Evolutionary conservation across 2,797 vertebrate genomes (phyloP), one percentile per base, ranked within the genome.

Genomic region (Sebastes steindachneri): DNA sequence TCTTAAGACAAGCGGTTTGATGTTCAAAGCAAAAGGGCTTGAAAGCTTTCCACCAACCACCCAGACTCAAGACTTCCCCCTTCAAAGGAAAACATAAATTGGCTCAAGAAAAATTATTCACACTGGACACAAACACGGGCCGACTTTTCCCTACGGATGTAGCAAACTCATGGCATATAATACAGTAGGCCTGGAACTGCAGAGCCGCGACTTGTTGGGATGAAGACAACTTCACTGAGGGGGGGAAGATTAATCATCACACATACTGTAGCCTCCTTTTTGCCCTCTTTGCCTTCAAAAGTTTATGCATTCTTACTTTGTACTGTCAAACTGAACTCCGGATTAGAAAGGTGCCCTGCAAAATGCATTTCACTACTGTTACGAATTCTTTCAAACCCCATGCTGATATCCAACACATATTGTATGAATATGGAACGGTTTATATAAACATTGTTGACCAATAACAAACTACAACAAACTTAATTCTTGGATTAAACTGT

Each of bases 1-100:
- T 91, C 88, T 91, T 92, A 92, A 93, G 85, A 93, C 92, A 93
- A 89, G 82, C 89, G 65, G 91, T 94, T 92, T 93, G 93, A 94
- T 88, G 88, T 91, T 94, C 90, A 89, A 94, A 93, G 93, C 82
- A 84, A 90, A 88, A 90, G 83, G 86, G 84, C 85, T 91, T 92
- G 90, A 91, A 94, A 93, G 92, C 91, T 88, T 92, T 83, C 69
- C 81, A 87, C 86, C 90, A 91, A 71, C 92, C 87, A 87, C 84
- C 89, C 87, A 83, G 89, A 90, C 89, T 89, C 76, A 60, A 84
- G 79, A 86, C 88, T 87, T 77, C 89, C 86, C 64, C 84, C 87
- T 85, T 93, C 91, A 94, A 88, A 91, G 82, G 71, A 86, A 92
- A 90, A 93, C 90, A 93, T 83, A 90, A 94, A 91, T 92, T 90